phyloP scores from a whole-genome alignment of 2,888 invertebrate species.

The Idaea biselata region DNA sequence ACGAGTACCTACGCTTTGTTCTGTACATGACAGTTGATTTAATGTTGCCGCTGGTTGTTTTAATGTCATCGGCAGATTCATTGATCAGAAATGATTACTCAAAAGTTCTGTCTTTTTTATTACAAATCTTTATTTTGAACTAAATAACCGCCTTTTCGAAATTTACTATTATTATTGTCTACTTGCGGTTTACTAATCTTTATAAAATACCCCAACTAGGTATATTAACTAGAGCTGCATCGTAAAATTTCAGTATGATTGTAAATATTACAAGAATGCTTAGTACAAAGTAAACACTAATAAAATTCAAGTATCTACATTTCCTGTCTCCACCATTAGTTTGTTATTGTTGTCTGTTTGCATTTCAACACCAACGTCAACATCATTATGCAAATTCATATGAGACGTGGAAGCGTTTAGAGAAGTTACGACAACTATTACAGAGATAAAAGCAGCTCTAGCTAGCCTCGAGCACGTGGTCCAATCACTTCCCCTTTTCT shows the following conservation, averaged over 20 bases:
- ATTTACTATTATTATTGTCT: no score
- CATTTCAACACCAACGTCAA: conserved; percentile 1
- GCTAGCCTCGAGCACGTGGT: conserved; percentile 56
- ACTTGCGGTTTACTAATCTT: no score
- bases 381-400: conserved; percentile 29
- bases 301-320: neutral
- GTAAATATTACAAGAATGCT: neutral
- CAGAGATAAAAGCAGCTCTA: conserved; percentile 20
- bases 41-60: conserved; percentile 4
- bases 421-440: conserved; percentile 34
- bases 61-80: conserved; percentile 4
- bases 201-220: no score
- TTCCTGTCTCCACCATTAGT: neutral
- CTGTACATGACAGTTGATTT: conserved; percentile 21
- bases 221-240: neutral
- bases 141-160: no score
- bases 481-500: conserved; percentile 61
- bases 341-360: conserved; percentile 13
- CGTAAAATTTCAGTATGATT: neutral
- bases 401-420: conserved; percentile 21
- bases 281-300: conserved; percentile 1
- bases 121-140: no score
- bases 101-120: no score
- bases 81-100: neutral
- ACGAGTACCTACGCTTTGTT: conserved; percentile 46